A percentile compares a stretch with the other conserved stretches of the same genome.
These are phyloP conservation scores for Epinotia ramella DNA, from an alignment of 2,888 invertebrate genomes.

Conservation along the genomic window DNA sequence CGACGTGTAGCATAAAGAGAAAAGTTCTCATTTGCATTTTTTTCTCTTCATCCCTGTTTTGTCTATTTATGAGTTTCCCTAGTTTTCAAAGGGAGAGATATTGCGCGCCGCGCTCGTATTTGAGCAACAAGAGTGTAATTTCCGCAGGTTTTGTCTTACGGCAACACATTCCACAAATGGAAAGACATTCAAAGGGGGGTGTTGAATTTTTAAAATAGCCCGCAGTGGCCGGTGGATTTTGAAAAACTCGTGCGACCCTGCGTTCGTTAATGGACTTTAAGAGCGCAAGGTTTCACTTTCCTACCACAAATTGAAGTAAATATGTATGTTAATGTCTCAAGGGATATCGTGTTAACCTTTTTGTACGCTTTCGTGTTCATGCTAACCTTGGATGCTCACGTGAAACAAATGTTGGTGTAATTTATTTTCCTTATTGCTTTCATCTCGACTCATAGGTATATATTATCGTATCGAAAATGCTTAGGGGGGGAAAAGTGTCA, in stretches of 20 bases:
- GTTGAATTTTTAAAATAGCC: conserved; percentile 73
- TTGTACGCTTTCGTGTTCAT: background rate
- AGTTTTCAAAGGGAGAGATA: conserved; percentile 78
- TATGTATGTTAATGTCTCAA: conserved; percentile 20
- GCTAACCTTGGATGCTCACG: background rate
- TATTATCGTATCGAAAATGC: background rate
- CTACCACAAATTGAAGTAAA: conserved; percentile 47
- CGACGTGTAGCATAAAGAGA: conserved; percentile 20
- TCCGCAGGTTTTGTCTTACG: conserved; percentile 80
- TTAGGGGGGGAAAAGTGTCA: background rate
- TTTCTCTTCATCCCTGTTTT: conserved; percentile 63
- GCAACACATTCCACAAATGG: conserved; percentile 76
- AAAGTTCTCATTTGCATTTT: conserved; percentile 56
- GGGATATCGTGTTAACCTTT: conserved; percentile 21
- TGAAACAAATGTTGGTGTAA: conserved; percentile 1
- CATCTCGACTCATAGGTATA: background rate
- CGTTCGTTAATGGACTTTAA: conserved; percentile 64
- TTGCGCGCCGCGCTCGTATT: conserved; percentile 75
- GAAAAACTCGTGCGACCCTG: conserved; percentile 57
- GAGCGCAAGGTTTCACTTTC: conserved; percentile 56
- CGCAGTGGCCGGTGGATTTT: conserved; percentile 58
- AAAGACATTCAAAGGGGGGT: conserved; percentile 75
- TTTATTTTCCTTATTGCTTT: conserved; percentile 8
- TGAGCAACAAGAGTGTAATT: conserved; percentile 81
- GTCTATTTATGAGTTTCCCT: conserved; percentile 76